Evolutionary conservation across 2,888 invertebrate genomes (phyloP), one percentile per base, ranked within the genome.

Genomic region (Acleris sparsana): DNA sequence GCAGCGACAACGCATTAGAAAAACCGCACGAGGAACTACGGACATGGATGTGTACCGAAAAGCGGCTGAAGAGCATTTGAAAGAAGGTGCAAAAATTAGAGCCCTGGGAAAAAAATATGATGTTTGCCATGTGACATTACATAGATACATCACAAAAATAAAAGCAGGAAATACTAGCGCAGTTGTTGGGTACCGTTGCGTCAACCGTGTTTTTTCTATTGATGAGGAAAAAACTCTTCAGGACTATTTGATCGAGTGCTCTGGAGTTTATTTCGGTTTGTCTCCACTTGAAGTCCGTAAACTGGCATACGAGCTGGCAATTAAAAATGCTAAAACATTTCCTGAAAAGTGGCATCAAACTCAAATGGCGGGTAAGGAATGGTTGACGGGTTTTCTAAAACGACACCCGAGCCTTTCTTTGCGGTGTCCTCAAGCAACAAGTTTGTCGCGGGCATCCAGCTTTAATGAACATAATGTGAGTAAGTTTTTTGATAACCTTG

Each of bases 51-150:
- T 69, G 53, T 69, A 69, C 56, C 52, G 56, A 62, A 70, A 68
- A 65, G 60, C 68, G 13, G 63, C 68, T 51, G 61, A 68, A 49
- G 68, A 68, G 44, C 63, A 68, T 46, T 61, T 62, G 44, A 44
- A 70, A 67, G 60, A 64, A 51, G 56, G 56, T 48, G 61, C 22
- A 62, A 67, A 13, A 52, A 67, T 70, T 17, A 69, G 69, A 69
- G 60, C 22, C 29, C 56, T 70, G 57, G 68, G 68, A 67, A 69
- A 61, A 71, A 71, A 71, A 64, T 69, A 66, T 53, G 60, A 68
- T 65, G 71, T 71, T 68, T 68, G 69, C 59, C 69, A 64, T 64
- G 70, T 64, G 55, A 70, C 68, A 61, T 69, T 70, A 56, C 39
- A 69, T 46, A 68, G 71, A 67, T 70, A 44, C 62, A 65, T 71